These are phyloP conservation scores for Bubo scandiacus DNA, from an alignment of 2,113 vertebrate genomes.

Conservation along the genomic window DNA sequence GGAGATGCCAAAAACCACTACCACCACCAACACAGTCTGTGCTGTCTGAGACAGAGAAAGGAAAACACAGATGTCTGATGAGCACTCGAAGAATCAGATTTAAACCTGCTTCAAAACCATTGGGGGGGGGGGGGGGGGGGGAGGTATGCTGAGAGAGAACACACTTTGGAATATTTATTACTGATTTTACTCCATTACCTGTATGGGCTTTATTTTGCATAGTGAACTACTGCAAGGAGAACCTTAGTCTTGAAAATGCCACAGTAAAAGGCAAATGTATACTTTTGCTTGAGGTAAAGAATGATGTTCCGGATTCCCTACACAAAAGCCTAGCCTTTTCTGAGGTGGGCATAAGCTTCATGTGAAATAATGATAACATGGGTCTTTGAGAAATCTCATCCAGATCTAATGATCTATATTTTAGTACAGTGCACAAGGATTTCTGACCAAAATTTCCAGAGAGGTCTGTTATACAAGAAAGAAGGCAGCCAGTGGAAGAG, in stretches of 20 bases:
- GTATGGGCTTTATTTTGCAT: neutral
- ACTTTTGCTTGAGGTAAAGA: neutral
- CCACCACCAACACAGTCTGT: slow-evolving; percentile 95
- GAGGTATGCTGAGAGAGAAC: neutral
- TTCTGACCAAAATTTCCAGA: neutral
- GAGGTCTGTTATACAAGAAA: neutral
- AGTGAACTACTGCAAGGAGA: neutral
- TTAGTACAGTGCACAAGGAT: neutral
- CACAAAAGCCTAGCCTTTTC: neutral
- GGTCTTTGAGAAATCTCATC: neutral
- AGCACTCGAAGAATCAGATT: neutral
- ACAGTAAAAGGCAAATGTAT: neutral
- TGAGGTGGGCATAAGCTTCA: neutral
- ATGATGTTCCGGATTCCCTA: neutral
- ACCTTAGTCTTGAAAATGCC: neutral
- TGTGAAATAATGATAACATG: neutral
- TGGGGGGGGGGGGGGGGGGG: neutral
- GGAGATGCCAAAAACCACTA: slow-evolving; percentile 96
- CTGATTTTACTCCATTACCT: neutral
- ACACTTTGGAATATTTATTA: neutral
- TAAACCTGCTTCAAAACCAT: neutral
- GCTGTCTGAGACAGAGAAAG: slow-evolving; percentile 81
- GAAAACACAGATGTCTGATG: slow-evolving; percentile 46
- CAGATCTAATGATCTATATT: neutral
- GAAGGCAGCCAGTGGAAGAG: neutral